Conservation (phyloP, 92 coral and sea anemone genomes). For the Umimayanthus kanabou region DNA sequence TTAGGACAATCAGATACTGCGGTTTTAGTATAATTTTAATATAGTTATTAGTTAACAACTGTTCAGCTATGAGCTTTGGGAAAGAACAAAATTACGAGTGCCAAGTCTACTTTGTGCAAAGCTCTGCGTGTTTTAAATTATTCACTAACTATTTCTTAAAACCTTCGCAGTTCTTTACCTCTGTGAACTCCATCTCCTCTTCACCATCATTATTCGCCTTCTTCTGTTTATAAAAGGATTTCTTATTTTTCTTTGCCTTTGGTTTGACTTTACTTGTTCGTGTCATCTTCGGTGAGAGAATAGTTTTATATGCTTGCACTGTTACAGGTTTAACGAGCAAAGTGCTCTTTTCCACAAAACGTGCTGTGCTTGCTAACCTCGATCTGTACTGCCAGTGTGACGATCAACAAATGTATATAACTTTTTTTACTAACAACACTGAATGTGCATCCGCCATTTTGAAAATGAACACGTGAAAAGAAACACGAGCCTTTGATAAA, state of each 20-base stretch:
- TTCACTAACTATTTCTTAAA: background rate
- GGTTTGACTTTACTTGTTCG: background rate
- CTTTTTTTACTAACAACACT: background rate
- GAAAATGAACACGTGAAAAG: conserved; percentile 26
- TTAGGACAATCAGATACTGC: no score
- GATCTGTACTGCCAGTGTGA: background rate
- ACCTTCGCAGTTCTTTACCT: background rate
- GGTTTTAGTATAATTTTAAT: no score
- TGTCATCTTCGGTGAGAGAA: background rate
- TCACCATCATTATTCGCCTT: background rate
- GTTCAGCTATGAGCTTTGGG: no score
- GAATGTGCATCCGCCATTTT: conserved; percentile 30
- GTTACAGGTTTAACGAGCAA: no score
- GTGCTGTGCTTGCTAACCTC: background rate
- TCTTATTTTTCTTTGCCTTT: conserved; percentile 5
- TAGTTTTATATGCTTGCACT: no score
- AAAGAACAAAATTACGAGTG: no score
- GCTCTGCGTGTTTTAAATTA: no score
- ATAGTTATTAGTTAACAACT: no score
- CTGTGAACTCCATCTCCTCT: background rate
- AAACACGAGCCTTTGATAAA: background rate
- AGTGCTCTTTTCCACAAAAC: background rate
- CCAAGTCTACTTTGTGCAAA: no score
- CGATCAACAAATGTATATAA: background rate
- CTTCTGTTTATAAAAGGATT: conserved; percentile 1